phyloP scores from a whole-genome alignment of 2,888 invertebrate genomes.

The Tipula lateralis region DNA sequence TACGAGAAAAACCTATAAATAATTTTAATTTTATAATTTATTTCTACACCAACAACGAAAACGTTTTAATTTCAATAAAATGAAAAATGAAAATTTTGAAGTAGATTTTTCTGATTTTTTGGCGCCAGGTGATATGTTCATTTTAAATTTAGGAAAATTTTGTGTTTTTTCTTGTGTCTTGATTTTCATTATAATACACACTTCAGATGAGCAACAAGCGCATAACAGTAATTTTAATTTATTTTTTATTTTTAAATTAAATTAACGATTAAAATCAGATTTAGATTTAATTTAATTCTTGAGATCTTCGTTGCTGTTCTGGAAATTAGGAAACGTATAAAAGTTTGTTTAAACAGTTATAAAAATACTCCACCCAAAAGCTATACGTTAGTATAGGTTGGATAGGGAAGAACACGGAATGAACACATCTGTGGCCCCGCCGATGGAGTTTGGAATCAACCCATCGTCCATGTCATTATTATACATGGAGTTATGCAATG shows the following conservation, averaged over 20 bases:
- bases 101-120: slow-evolving; percentile 24
- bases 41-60: slow-evolving; percentile 19
- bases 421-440: too few species aligned
- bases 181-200: neutral
- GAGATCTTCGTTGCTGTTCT: neutral
- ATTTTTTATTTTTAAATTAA: neutral
- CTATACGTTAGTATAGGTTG: too few species aligned
- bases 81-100: neutral
- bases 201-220: neutral
- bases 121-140: slow-evolving; percentile 6
- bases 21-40: neutral
- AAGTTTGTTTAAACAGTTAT: too few species aligned
- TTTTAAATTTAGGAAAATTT: neutral
- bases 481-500: too few species aligned
- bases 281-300: neutral
- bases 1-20: neutral
- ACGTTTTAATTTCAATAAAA: neutral
- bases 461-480: too few species aligned
- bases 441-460: too few species aligned
- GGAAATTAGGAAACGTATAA: too few species aligned
- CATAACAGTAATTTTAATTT: neutral
- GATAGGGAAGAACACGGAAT: too few species aligned
- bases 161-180: neutral
- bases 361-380: too few species aligned
- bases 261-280: neutral